Evolutionary conservation across 2,113 vertebrate species (phyloP), one percentile per base, ranked within the genome.

Genomic region (Cariama cristata): DNA sequence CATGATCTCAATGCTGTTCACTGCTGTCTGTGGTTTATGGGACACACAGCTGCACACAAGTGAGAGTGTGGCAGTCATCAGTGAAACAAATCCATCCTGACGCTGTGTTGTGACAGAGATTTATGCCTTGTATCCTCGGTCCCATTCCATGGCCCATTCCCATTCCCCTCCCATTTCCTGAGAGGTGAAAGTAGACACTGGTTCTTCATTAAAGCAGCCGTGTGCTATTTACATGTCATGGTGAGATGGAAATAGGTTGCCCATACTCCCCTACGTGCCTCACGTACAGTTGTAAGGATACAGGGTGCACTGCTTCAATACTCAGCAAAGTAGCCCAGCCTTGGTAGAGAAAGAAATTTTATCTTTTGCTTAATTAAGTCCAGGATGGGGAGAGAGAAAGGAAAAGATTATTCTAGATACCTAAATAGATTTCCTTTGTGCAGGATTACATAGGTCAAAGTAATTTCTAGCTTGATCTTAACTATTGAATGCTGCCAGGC

Each of bases 401-500:
- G 38, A 55, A 90, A 86, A 88, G 8, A 74, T 91, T 68, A 52
- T 90, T 83, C 26, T 66, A 76, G 53, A n/a, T 66, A 89, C 12
- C 45, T 86, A 83, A 93, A 55, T 64, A 91, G 35, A 76, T 91
- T 83, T 96, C 11, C 44, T 93, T 79, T 96, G 71, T 79, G 74
- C 63, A 69, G 40, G 58, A 72, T 86, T 94, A 83, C 72, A 27
- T 20, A 69, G 84, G 72, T 88, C 45, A 89, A 83, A 67, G 62
- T 88, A 79, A 92, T 88, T 86, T 90, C 52, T 90, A 38, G 13
- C 27, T 82, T 85, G 38, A 35, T 71, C n/a, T 81, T 45, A 72
- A 40, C 58, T 77, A 52, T 18, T 64, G 71, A 86, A 79, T 83
- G 47, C 45, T 88, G 63, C 35, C 30, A 64, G 79, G 49, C 49